phyloP scores from a whole-genome alignment of 1,140 invertebrate genomes.

The Elymnias hypermnestra region DNA sequence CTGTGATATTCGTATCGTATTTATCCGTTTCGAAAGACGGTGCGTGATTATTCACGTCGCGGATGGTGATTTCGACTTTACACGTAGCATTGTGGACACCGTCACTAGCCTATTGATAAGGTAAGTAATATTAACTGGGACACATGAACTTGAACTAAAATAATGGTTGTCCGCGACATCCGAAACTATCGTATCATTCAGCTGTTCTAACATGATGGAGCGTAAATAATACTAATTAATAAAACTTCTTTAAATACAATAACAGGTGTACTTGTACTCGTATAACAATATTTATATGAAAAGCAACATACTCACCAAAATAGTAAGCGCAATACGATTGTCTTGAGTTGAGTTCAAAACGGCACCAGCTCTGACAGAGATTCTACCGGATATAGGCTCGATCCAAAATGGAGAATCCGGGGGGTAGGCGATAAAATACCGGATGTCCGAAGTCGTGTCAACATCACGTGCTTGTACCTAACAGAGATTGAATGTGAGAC shows the following conservation, averaged over 20 bases:
- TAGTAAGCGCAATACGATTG: slow-evolving; percentile 75
- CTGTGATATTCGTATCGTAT: slow-evolving; percentile 84
- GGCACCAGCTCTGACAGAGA: slow-evolving; percentile 78
- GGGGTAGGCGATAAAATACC: slow-evolving; percentile 84
- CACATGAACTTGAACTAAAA: too few species aligned
- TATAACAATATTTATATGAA: too few species aligned
- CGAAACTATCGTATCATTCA: too few species aligned
- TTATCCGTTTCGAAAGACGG: slow-evolving; percentile 85
- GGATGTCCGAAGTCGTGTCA: slow-evolving; percentile 88
- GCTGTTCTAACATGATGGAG: too few species aligned
- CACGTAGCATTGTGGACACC: slow-evolving; percentile 83
- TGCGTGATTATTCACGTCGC: slow-evolving; percentile 92
- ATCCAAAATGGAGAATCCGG: slow-evolving; percentile 82
- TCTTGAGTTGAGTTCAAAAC: slow-evolving; percentile 77
- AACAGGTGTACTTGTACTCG: too few species aligned
- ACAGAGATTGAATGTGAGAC: neutral
- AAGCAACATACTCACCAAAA: slow-evolving; percentile 76
- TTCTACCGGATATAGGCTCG: slow-evolving; percentile 81
- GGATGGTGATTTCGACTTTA: slow-evolving; percentile 84
- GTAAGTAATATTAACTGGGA: too few species aligned
- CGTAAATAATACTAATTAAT: too few species aligned
- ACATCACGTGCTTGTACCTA: slow-evolving; percentile 85
- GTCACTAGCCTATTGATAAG: slow-evolving; percentile 81
- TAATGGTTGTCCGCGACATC: too few species aligned
- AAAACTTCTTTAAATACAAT: too few species aligned